Percentiles rank a stretch among this genome's conserved stretches.
Evolutionary conservation across 2,888 invertebrate species (phyloP).

Genomic region (Trachelus troglodyta): DNA sequence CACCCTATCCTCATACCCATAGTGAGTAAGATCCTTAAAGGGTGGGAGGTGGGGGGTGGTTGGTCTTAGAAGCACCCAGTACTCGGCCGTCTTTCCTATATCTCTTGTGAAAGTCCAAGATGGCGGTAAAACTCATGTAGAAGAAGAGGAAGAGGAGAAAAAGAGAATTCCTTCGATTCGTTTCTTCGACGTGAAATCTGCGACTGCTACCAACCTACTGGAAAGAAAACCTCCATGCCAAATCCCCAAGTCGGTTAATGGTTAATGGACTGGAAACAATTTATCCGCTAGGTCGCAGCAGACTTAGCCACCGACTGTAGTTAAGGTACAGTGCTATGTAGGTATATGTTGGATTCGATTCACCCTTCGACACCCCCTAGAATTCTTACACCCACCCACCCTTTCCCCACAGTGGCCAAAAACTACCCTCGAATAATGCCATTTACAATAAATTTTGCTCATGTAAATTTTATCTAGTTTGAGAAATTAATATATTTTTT

Average conservation of each 20-base stretch:
- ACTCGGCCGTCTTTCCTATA: slow-evolving; percentile 31
- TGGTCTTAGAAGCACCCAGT: slow-evolving; percentile 31
- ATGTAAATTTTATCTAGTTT: too few relatives aligned
- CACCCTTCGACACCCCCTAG: slow-evolving; percentile 19
- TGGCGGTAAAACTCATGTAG: slow-evolving; percentile 20
- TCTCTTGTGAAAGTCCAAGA: slow-evolving; percentile 27
- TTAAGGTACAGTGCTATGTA: slow-evolving; percentile 7
- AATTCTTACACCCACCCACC: not conserved
- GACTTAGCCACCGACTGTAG: slow-evolving; percentile 1
- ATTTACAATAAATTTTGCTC: too few relatives aligned
- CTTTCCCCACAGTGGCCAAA: not conserved
- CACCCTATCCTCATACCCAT: slow-evolving; percentile 19
- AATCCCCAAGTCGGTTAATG: slow-evolving; percentile 54
- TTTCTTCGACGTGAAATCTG: slow-evolving; percentile 18
- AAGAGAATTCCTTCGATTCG: slow-evolving; percentile 36
- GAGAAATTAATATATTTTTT: too few relatives aligned
- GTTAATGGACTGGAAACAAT: slow-evolving; percentile 62
- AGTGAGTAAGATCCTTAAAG: not conserved
- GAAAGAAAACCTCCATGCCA: slow-evolving; percentile 50
- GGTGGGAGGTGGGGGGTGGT: slow-evolving; percentile 14
- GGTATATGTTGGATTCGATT: not conserved
- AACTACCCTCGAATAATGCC: too few relatives aligned
- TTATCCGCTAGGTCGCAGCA: slow-evolving; percentile 44
- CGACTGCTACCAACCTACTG: slow-evolving; percentile 2
- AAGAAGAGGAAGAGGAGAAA: slow-evolving; percentile 18